These are phyloP conservation scores for Antitype chi DNA, from an alignment of 2,888 invertebrate genomes.

Conservation along the genomic window DNA sequence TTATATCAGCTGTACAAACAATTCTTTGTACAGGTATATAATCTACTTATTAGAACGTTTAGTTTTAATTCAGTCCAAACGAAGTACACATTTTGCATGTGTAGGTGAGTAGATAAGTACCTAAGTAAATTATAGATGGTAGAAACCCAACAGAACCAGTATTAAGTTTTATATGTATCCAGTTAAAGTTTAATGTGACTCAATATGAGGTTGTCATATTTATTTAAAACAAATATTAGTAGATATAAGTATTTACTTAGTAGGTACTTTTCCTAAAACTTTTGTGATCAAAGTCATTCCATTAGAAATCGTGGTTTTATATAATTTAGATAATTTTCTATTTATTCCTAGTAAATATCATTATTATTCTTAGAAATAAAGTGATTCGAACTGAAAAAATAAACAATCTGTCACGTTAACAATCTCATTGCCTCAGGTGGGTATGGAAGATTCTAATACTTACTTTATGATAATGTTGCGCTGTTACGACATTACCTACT, in stretches of 20 bases:
- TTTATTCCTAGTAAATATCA: conserved; percentile 63
- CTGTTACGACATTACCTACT: conserved; percentile 11
- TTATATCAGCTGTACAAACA: conserved; percentile 29
- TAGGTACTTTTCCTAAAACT: conserved; percentile 55
- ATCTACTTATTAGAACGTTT: conserved; percentile 21
- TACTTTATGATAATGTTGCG: conserved; percentile 15
- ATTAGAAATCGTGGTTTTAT: conserved; percentile 62
- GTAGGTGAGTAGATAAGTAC: conserved; percentile 4
- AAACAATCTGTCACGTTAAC: conserved; percentile 16
- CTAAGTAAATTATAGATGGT: conserved; percentile 47
- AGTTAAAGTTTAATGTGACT: conserved; percentile 34
- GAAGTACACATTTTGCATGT: conserved; percentile 4
- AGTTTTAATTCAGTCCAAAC: conserved; percentile 24
- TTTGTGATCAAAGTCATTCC: conserved; percentile 78
- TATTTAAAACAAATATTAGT: conserved; percentile 27
- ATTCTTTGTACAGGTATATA: conserved; percentile 2
- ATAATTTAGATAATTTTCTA: conserved; percentile 64
- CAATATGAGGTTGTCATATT: conserved; percentile 27
- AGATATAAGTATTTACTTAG: conserved; percentile 25
- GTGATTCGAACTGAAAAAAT: conserved; percentile 37
- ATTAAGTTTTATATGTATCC: conserved; percentile 60
- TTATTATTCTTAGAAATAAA: conserved; percentile 33
- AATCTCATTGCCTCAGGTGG: conserved; percentile 50
- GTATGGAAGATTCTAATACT: conserved; percentile 16
- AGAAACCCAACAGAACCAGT: conserved; percentile 62